Evolutionary conservation across 2,888 invertebrate genomes (phyloP).

Genomic region (Amphipyra tragopoginis): DNA sequence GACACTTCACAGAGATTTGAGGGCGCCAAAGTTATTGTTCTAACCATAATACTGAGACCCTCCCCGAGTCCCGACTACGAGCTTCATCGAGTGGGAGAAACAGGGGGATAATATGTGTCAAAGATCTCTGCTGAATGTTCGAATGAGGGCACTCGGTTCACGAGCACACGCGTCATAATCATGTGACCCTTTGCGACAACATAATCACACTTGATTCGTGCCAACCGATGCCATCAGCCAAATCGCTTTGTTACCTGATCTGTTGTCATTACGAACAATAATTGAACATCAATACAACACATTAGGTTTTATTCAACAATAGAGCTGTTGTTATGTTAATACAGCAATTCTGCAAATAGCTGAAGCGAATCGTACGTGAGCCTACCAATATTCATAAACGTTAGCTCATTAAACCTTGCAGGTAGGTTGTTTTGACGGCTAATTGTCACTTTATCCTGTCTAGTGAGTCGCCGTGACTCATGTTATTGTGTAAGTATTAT

Average conservation of each 20-base stretch:
- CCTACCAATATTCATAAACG: conserved; percentile 29
- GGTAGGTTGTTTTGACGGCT: conserved; percentile 67
- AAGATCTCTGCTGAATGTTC: conserved; percentile 61
- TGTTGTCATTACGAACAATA: conserved; percentile 46
- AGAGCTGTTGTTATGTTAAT: conserved; percentile 31
- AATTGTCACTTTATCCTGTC: conserved; percentile 68
- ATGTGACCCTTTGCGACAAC: conserved; percentile 70
- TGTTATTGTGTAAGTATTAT: conserved; percentile 58
- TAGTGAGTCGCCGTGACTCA: conserved; percentile 68
- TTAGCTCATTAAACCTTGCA: conserved; percentile 51
- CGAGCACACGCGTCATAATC: conserved; percentile 69
- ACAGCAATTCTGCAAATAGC: conserved; percentile 26
- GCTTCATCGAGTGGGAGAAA: conserved; percentile 57
- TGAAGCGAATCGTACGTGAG: conserved; percentile 26
- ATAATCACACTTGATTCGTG: conserved; percentile 66
- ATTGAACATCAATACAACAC: conserved; percentile 44
- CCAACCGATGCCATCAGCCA: conserved; percentile 70
- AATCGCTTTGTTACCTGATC: conserved; percentile 56
- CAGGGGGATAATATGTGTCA: conserved; percentile 63
- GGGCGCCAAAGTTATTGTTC: conserved; percentile 75
- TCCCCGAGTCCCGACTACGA: conserved; percentile 53
- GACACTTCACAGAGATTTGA: conserved; percentile 84
- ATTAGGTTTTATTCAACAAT: conserved; percentile 31
- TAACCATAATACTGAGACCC: conserved; percentile 72
- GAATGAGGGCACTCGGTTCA: conserved; percentile 68